A percentile compares a stretch with the other conserved stretches of the same genome.
These are phyloP conservation scores for Mus musculus DNA, from an alignment of 2,113 vertebrate genomes.

Conservation along the genomic window DNA sequence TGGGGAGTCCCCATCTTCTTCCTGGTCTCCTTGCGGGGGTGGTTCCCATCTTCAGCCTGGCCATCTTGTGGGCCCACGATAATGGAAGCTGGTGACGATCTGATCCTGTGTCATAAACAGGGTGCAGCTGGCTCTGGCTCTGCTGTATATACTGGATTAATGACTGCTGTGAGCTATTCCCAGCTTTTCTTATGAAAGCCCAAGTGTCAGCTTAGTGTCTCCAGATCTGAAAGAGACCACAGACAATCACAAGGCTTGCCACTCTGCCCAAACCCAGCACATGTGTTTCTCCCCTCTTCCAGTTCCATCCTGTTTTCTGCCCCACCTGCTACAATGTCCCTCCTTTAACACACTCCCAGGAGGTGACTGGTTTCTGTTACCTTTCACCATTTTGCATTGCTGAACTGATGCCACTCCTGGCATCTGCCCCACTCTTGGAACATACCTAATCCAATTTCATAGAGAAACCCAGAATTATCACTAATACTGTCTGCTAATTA, in stretches of 20 bases:
- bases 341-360: neutral
- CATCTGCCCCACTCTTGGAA: neutral
- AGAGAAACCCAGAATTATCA: neutral
- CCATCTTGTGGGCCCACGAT: neutral
- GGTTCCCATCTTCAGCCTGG: neutral
- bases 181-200: neutral
- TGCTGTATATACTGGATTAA: neutral
- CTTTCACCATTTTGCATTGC: neutral
- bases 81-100: neutral
- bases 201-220: constrained; percentile 62
- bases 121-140: neutral
- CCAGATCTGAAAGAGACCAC: constrained; percentile 78
- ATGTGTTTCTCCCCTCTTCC: neutral
- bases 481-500: neutral
- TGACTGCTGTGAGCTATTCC: neutral
- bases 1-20: constrained; percentile 54
- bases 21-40: neutral
- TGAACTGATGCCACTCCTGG: neutral
- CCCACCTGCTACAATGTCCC: neutral
- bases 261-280: neutral
- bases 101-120: neutral
- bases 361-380: neutral
- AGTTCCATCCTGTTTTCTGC: neutral
- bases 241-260: constrained; percentile 14
- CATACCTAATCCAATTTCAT: neutral